Conservation (phyloP, 1,140 invertebrate species). For the Temnothorax curvispinosus region DNA sequence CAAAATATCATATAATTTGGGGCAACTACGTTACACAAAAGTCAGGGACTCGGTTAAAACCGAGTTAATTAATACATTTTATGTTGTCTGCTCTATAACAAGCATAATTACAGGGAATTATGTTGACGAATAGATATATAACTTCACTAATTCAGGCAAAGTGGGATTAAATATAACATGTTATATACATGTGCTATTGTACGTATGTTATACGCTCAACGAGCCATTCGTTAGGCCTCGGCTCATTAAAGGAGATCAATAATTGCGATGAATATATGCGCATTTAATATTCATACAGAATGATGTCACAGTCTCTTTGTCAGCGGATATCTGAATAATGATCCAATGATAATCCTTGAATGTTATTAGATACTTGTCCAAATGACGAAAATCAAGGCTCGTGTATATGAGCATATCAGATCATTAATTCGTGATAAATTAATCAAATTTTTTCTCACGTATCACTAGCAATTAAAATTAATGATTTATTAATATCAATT, state of each 20-base stretch:
- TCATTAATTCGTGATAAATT: conserved; percentile 12
- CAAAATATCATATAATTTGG: background rate
- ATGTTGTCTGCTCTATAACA: background rate
- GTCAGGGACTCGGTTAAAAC: background rate
- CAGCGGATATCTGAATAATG: conserved; percentile 25
- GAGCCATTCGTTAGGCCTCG: conserved; percentile 1
- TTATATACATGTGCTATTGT: background rate
- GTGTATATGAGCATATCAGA: background rate
- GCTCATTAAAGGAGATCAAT: conserved; percentile 42
- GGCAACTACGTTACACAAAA: background rate
- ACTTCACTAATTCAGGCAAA: conserved; percentile 18
- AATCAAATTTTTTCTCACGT: background rate
- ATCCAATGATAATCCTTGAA: conserved; percentile 30
- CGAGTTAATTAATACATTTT: conserved; percentile 29
- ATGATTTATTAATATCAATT: conserved; percentile 20
- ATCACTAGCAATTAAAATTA: background rate
- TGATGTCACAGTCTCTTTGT: conserved; percentile 45
- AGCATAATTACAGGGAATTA: conserved; percentile 42
- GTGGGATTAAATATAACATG: conserved; percentile 42
- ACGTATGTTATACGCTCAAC: conserved; percentile 5
- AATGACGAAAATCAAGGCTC: conserved; percentile 41
- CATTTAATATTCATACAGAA: conserved; percentile 46
- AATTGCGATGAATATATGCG: conserved; percentile 27
- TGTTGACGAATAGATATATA: conserved; percentile 21
- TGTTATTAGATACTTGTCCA: background rate